These are phyloP conservation scores for Leptinotarsa tumamoca DNA, from an alignment of 2,888 invertebrate species.

Conservation along the genomic window DNA sequence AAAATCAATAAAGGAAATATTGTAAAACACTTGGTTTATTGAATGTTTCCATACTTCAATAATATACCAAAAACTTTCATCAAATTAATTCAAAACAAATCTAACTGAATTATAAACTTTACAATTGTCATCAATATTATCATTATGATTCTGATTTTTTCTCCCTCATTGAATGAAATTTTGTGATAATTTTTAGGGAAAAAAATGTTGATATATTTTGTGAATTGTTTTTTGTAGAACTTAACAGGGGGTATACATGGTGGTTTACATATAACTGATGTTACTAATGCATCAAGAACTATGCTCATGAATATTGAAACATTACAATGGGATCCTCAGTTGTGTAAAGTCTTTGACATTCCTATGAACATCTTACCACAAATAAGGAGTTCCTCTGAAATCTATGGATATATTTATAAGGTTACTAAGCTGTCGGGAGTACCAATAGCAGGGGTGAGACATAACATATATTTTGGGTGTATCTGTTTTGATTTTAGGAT, in stretches of 20 bases:
- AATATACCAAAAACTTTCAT: too few species aligned
- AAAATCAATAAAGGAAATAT: too few species aligned
- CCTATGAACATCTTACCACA: constrained; percentile 86
- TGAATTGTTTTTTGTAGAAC: constrained; percentile 68
- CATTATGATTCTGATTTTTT: too few species aligned
- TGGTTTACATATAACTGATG: constrained; percentile 90
- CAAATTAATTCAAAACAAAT: too few species aligned
- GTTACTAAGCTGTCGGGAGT: constrained; percentile 80
- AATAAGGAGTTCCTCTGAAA: constrained; percentile 91
- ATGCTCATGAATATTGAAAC: constrained; percentile 93
- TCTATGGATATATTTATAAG: constrained; percentile 84
- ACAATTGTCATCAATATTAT: too few species aligned
- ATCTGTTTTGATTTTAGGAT: background rate
- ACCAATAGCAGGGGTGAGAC: constrained; percentile 88
- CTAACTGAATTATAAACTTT: too few species aligned
- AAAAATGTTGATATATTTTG: background rate
- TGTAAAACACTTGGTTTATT: too few species aligned
- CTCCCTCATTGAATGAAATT: too few species aligned
- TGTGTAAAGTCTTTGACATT: constrained; percentile 90
- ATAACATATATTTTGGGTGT: background rate
- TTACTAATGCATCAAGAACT: constrained; percentile 96
- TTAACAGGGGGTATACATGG: constrained; percentile 75
- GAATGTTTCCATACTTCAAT: too few species aligned
- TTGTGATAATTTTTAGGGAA: too few species aligned
- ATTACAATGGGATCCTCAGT: constrained; percentile 86